Evolutionary conservation across 2,797 vertebrate species (phyloP).

Genomic region (Platyrinchus mystaceus): DNA sequence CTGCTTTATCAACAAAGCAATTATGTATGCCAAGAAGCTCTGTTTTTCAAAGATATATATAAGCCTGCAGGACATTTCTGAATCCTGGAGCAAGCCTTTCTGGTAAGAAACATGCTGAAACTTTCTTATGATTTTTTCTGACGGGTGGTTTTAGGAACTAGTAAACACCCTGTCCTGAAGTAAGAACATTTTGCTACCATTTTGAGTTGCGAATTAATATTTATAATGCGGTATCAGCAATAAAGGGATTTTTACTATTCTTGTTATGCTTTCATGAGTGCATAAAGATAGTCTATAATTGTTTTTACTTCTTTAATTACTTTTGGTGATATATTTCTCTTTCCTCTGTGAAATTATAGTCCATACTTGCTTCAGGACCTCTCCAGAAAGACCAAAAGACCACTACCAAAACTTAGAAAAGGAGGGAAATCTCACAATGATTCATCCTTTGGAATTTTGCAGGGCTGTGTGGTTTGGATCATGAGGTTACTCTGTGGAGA

Average conservation of each 20-base stretch:
- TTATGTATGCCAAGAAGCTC: not conserved
- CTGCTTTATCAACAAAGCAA: constrained; percentile 48
- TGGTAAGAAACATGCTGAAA: not conserved
- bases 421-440: not conserved
- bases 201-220: constrained; percentile 1
- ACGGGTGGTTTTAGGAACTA: not conserved
- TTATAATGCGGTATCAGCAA: not conserved
- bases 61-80: not conserved
- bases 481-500: not conserved
- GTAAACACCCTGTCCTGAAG: not conserved
- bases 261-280: not conserved
- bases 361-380: not conserved
- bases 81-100: constrained; percentile 5
- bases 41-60: not conserved
- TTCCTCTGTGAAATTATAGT: not conserved
- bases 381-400: not conserved
- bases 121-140: not conserved
- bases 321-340: not conserved
- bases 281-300: not conserved
- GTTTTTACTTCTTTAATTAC: not conserved
- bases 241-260: not conserved
- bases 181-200: not conserved
- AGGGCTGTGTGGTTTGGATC: not conserved
- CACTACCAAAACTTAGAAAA: not conserved
- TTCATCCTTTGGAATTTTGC: not conserved